A percentile compares a stretch with the other conserved stretches of the same genome.
Evolutionary conservation across 2,888 invertebrate species (phyloP).

Genomic region (Allygus modestus): DNA sequence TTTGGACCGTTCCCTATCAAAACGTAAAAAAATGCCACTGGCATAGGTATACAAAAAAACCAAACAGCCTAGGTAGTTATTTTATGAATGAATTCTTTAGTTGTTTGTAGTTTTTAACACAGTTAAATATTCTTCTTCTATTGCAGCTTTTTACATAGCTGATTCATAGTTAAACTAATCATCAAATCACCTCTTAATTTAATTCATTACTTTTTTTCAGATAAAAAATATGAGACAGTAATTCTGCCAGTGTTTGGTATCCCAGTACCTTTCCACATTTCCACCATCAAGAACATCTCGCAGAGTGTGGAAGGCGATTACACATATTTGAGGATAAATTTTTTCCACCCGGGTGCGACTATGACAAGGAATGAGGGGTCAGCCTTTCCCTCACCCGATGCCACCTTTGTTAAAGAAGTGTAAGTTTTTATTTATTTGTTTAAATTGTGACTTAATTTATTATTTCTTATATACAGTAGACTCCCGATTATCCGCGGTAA

Average conservation of each 20-base stretch:
- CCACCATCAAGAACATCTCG: constrained; percentile 99
- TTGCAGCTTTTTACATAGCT: no score
- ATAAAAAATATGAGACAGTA: constrained; percentile 98
- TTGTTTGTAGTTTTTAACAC: no score
- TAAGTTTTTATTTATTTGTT: constrained; percentile 76
- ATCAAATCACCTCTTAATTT: no score
- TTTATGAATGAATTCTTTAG: no score
- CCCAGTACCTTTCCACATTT: constrained; percentile 98
- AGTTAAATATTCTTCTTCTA: no score
- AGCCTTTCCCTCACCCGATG: constrained; percentile 95
- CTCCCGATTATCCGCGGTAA: no score
- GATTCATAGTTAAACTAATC: no score
- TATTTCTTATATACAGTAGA: no score
- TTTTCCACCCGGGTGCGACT: constrained; percentile 98
- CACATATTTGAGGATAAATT: constrained; percentile 98
- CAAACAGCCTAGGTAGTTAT: no score
- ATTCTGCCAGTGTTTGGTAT: constrained; percentile 97
- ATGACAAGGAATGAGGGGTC: constrained; percentile 96
- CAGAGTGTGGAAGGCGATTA: constrained; percentile 99
- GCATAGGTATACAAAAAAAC: no score
- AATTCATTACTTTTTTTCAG: constrained; percentile 77
- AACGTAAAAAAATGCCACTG: no score
- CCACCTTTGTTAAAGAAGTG: constrained; percentile 99
- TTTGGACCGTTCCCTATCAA: no score
- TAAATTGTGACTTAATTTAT: background rate